Base-by-base conservation (phyloP, 2,888 invertebrate species). In the Eupithecia centaureata region DNA sequence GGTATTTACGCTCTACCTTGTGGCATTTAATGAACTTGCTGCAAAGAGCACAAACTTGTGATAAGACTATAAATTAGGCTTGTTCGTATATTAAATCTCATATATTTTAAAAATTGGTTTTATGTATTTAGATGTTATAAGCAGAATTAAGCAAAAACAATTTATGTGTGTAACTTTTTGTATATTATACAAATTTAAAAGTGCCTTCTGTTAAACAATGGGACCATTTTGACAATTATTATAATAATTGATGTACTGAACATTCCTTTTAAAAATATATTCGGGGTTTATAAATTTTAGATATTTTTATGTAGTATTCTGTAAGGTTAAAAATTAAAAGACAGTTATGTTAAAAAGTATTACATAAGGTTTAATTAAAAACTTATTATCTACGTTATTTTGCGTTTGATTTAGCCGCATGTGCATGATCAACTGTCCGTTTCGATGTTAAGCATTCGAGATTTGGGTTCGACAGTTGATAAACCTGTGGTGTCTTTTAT, bases 321-420 rank as follows among this genome's bases (percentile, higher is more conserved):
- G 56, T 72, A 69, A 69, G 66, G 65, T 83, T 79, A 84, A 84
- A 86, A 86, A 47, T 47, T 47, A 12, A 47, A 47, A 22, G 87
- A 86, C 83, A 86, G 88, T 90, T 90, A 89, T 82, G 85, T 84
- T 88, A 80, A 82, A 86, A 87, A 92, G 90, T 92, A 91, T 91
- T 91, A 91, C 83, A 73, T 75, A 89, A 86, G 84, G 85, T 84
- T 83, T 83, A 83, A 90, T 86, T 86, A 89, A 90, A 89, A 86
- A 89, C 89, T 87, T 83, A 85, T 84, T 82, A 86, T 82, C 83
- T 86, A 86, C 83, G 84, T 86, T 87, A 85, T 65, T 70, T 59
- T 25, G 63, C 67, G 15, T 73, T 77, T 71, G 22, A 66, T 76
- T 76, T 73, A 68, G 32, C 27, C 27, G 28, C 28, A 52, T 27